Base-by-base conservation (phyloP, 1,140 invertebrate species). In the Harlomillsia oculata region DNA sequence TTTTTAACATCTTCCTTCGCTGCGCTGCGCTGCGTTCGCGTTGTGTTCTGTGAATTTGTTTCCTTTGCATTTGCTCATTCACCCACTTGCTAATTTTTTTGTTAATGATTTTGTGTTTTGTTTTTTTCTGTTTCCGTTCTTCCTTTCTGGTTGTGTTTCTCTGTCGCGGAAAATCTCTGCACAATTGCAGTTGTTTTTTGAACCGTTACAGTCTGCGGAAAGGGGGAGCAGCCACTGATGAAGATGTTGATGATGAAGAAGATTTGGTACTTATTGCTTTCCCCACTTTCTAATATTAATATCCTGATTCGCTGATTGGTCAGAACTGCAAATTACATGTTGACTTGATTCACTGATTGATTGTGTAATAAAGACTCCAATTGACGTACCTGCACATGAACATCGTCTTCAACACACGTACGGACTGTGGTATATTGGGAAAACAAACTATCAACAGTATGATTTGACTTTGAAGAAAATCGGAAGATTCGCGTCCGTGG, bases 401-500 rank as follows among this genome's bases (percentile, higher is more conserved):
- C 57, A 60, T 43, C 49, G 48, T 32, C 56, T 65, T 4, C 64
- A 65, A 34, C 56, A 51, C 55, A 62, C 48, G 26, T 58, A 63
- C 39, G 56, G 60, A 20, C 34, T 65, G 20, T 65, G 64, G 64
- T 65, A 65, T 28, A 65, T 65, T 56, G 64, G 64, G n/a, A 65
- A 65, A 58, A 65, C 64, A 43, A 65, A 65, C 53, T 65, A 65
- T 40, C 64, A 62, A 20, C 64, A 65, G 40, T 65, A 65, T 56
- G 64, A 65, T 32, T 65, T 60, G 72, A 84, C 83, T 65, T 75
- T 89, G 45, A 80, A 83, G 72, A 73, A 90, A 66, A 82, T 97
- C 60, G 90, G 85, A 60, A 79, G 84, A 67, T 88, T 89, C 73
- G 86, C 79, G 11, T 84, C 84, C 67, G 91, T 98, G 43, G 93